Evolutionary conservation across 2,797 vertebrate genomes (phyloP).

Genomic region (Uromys caudimaculatus): DNA sequence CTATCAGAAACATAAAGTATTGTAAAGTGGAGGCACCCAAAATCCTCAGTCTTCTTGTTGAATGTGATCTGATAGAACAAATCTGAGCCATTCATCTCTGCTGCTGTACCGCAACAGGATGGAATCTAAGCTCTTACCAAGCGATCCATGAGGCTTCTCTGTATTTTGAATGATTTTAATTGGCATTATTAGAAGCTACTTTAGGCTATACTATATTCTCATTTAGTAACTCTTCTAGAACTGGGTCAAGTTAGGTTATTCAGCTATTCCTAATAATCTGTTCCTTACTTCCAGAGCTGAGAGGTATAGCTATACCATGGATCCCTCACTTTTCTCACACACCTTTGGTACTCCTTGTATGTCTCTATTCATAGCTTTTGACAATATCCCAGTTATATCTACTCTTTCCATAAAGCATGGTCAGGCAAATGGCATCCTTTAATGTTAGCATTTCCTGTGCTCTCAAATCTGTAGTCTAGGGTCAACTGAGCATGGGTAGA

Average conservation of each 20-base stretch:
- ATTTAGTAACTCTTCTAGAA: not conserved
- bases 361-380: not conserved
- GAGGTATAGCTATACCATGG: not conserved
- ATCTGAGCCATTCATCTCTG: not conserved
- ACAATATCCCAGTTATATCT: not conserved
- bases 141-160: not conserved
- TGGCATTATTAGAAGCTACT: not conserved
- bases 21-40: not conserved
- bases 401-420: too few relatives aligned
- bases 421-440: not conserved
- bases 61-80: not conserved
- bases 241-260: not conserved
- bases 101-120: not conserved
- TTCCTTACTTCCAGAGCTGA: not conserved
- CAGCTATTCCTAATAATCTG: not conserved
- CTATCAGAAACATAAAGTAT: not conserved
- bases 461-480: not conserved
- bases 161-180: not conserved
- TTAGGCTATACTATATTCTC: not conserved
- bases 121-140: not conserved
- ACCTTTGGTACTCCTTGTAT: accelerated
- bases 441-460: not conserved
- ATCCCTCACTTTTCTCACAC: not conserved
- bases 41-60: not conserved
- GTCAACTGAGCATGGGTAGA: not conserved